These are phyloP conservation scores for Orchesellides sinensis DNA, from an alignment of 2,888 invertebrate genomes.

Conservation along the genomic window DNA sequence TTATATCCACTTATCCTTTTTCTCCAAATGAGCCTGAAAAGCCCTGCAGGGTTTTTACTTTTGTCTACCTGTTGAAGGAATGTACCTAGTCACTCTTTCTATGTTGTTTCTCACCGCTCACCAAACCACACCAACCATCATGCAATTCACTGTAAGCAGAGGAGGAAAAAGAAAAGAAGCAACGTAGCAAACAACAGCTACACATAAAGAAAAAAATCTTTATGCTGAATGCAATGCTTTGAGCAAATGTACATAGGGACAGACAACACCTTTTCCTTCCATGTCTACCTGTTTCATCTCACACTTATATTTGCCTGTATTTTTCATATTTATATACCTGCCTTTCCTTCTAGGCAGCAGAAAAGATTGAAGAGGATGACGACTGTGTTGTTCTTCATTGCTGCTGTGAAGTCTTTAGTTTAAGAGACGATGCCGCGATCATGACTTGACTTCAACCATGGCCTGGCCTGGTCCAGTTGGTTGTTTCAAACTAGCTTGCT, in stretches of 20 bases:
- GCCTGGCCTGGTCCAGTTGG: slow-evolving; percentile 25
- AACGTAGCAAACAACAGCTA: slow-evolving; percentile 17
- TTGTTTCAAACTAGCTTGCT: slow-evolving; percentile 8
- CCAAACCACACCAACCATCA: background rate
- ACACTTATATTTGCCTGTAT: background rate
- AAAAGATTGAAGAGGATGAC: slow-evolving; percentile 1
- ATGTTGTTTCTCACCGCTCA: slow-evolving; percentile 27
- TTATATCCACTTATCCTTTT: slow-evolving; percentile 51
- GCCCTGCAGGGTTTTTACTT: slow-evolving; percentile 61
- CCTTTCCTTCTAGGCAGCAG: too few relatives aligned
- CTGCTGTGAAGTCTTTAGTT: background rate
- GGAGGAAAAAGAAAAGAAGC: slow-evolving; percentile 17
- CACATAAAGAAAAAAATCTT: background rate
- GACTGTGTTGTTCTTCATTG: background rate
- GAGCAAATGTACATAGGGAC: background rate
- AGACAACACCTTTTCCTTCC: background rate
- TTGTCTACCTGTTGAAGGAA: slow-evolving; percentile 60
- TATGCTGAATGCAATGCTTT: background rate
- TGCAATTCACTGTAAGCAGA: too few relatives aligned
- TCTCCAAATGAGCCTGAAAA: slow-evolving; percentile 62
- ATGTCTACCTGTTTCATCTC: background rate
- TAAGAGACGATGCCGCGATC: slow-evolving; percentile 12
- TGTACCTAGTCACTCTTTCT: slow-evolving; percentile 63
- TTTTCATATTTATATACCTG: too few relatives aligned
- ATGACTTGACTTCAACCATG: slow-evolving; percentile 18